Percentiles rank a stretch among this genome's conserved stretches.
phyloP scores from a whole-genome alignment of 2,888 invertebrate genomes.

The Tachina grossa region DNA sequence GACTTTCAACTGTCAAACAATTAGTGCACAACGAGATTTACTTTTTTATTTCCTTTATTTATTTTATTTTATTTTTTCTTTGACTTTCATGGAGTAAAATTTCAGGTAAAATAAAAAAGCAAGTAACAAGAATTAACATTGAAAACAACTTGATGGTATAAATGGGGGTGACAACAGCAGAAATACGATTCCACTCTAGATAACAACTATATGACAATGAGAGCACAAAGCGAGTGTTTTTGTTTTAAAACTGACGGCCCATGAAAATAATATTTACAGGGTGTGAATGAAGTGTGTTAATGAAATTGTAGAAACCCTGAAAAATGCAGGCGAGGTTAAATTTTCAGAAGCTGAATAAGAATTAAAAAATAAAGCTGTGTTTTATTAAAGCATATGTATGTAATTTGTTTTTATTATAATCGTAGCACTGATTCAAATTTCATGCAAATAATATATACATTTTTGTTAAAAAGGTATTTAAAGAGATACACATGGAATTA shows the following conservation, averaged over 20 bases:
- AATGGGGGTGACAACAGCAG: conserved; percentile 40
- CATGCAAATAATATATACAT: no score
- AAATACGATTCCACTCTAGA: conserved; percentile 49
- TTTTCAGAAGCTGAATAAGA: neutral
- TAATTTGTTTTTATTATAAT: no score
- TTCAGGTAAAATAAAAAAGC: conserved; percentile 29
- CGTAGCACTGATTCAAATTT: no score
- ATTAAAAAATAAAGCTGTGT: neutral
- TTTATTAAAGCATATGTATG: no score
- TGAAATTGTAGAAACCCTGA: neutral
- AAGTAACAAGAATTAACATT: conserved; percentile 58
- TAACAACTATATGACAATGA: conserved; percentile 25
- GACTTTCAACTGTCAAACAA: conserved; percentile 71
- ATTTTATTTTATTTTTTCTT: neutral
- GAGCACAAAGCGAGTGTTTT: conserved; percentile 17
- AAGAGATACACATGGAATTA: no score
- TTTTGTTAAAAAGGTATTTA: no score
- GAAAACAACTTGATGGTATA: conserved; percentile 59
- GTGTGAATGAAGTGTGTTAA: neutral
- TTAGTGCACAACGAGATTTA: conserved; percentile 65
- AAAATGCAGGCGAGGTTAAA: neutral
- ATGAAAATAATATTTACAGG: neutral
- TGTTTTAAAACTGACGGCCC: neutral
- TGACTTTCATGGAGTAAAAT: conserved; percentile 8
- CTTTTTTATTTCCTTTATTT: neutral